Base-by-base conservation (phyloP, 2,888 invertebrate genomes). In the Acanthoscelides obtectus region DNA sequence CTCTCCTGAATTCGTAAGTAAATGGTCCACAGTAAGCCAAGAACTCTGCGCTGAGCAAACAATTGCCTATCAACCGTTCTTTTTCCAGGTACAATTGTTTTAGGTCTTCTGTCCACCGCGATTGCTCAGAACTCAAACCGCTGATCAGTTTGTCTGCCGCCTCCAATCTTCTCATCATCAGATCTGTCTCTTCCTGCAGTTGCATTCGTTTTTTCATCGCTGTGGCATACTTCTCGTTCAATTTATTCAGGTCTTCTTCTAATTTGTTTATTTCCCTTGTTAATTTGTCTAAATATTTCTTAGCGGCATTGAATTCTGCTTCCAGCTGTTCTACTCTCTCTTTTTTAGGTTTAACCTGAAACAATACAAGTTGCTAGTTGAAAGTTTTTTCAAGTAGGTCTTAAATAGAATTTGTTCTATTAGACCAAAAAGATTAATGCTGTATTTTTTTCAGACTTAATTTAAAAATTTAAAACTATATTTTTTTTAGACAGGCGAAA, bases 111-210 rank as follows among this genome's bases (percentile, higher is more conserved):
- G 89, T 91, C 97, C 97, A 97, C 21, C 94, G 90, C 71, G 88
- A 88, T 77, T 93, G 91, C 83, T 97, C 97, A 0, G 95, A 96
- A 1, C 93, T 92, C 0, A 97, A 86, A 19, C 96, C 97, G 8
- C 91, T 91, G 80, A 97, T 95, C 2, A 97, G 87, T 83, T 95
- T 96, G 81, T 96, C 95, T 0, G 97, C 96, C 0, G 96, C 96
- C 64, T 92, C 86, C 63, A 95, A 85, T 67, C 95, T 88, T 73
- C 92, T 86, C 88, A 93, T 91, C 90, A 95, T 92, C 22, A 94
- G 87, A 80, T 94, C 93, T 0, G 94, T 94, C 83, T 95, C 94
- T 78, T 93, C 93, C 81, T 94, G 93, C 69, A 95, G 83, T 72
- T 90, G 89, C 78, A 91, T 90, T 71, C 90, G 86, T 63, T 81